Evolutionary conservation across 1,140 invertebrate species (phyloP), one percentile per base, ranked within the genome.

Genomic region (Zaprionus lachaisei): DNA sequence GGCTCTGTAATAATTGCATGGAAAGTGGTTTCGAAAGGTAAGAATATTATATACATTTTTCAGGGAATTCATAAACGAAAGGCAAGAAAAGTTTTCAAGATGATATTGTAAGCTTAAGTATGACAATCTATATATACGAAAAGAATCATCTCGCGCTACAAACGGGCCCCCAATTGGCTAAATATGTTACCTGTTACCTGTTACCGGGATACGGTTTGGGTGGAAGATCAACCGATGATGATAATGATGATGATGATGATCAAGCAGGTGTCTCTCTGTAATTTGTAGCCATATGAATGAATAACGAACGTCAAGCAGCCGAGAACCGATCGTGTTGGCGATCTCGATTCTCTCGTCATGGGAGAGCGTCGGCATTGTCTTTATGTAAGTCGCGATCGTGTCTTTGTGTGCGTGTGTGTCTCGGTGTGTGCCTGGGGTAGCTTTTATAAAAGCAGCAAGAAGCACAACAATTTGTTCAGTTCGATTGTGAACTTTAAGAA

Each of bases 391-490:
- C 38, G 65, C 38, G 17, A 20, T 17, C 11, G 31, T 51, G 58
- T 65, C 22, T 34, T 12, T 22, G 28, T 56, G 22, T 22, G 38
- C 5, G 37, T 22, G 55, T 38, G 22, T 44, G n/a, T 63, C 61
- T 70, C 22, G 60, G 54, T 55, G 14, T 41, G 17, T 49, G 37
- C 62, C 4, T 31, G 55, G 64, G 38, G 55, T 47, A 81, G 86
- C 79, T 90, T 90, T 90, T 90, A 90, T 90, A 90, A 91, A 90
- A 90, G 85, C 85, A 55, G 81, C 86, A 75, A 78, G 82, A 91
- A 80, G 61, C 65, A 72, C 79, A 73, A 62, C 64, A 72, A 68
- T 75, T 80, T 62, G 89, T 82, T 90, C 85, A 90, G 85, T 90
- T 81, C 74, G 80, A 22, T 70, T 60, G 57, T 80, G 70, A 85